Evolutionary conservation across 2,113 vertebrate genomes (phyloP).

Genomic region (Piprites chloris): DNA sequence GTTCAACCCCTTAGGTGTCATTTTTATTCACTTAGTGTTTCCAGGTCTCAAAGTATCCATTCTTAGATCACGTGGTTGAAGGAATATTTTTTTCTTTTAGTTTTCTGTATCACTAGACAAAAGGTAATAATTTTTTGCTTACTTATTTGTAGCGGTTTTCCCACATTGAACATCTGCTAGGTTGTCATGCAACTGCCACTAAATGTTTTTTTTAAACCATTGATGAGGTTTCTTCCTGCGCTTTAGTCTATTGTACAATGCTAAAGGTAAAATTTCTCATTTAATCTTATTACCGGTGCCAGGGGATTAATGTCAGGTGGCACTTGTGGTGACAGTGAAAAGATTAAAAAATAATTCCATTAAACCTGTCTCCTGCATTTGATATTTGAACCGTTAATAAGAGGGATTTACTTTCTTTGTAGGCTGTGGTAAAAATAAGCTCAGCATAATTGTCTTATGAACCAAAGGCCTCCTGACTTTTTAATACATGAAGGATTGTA

Average conservation of each 20-base stretch:
- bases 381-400: conserved; percentile 43
- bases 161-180: not conserved
- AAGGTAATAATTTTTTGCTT: not conserved
- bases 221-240: not conserved
- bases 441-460: conserved; percentile 38
- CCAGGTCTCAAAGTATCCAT: not conserved
- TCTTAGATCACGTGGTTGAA: not conserved
- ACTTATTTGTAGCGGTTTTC: not conserved
- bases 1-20: not conserved
- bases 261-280: conserved; percentile 32
- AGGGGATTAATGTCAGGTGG: conserved; percentile 53
- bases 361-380: conserved; percentile 46
- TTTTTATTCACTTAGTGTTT: not conserved
- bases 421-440: not conserved
- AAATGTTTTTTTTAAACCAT: not conserved
- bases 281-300: conserved; percentile 45
- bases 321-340: conserved; percentile 41
- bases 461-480: not conserved
- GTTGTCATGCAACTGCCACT: not conserved
- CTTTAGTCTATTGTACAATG: conserved; percentile 6
- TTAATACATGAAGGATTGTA: conserved; percentile 19
- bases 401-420: conserved; percentile 47
- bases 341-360: conserved; percentile 58
- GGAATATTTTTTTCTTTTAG: not conserved
- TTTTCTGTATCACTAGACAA: not conserved